These are phyloP conservation scores for Oncorhynchus kisutch DNA, from an alignment of 2,113 vertebrate genomes.

Conservation along the genomic window DNA sequence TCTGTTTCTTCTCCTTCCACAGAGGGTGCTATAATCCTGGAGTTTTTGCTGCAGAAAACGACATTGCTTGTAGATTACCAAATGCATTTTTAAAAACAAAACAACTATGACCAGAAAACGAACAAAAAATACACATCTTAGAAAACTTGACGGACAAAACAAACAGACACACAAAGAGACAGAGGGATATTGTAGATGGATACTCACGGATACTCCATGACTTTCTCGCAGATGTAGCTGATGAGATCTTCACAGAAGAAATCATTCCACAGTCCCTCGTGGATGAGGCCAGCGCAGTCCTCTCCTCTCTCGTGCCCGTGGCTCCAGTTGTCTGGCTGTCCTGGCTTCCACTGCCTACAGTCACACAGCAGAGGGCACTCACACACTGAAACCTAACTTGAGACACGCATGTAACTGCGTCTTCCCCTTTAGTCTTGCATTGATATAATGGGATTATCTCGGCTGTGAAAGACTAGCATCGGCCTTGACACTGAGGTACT, in stretches of 20 bases:
- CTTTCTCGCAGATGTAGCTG: constrained; percentile 89
- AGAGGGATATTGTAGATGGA: background rate
- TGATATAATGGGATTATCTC: background rate
- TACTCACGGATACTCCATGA: constrained; percentile 69
- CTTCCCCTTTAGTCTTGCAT: background rate
- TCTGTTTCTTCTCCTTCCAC: constrained; percentile 3
- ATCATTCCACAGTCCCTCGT: constrained; percentile 89
- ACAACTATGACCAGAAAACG: background rate
- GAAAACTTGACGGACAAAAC: background rate
- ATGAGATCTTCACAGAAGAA: constrained; percentile 89
- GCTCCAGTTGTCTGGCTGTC: constrained; percentile 93
- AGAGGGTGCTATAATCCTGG: constrained; percentile 46
- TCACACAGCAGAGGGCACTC: constrained; percentile 66
- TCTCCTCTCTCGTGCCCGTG: constrained; percentile 81
- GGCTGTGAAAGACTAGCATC: background rate
- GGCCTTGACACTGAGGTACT: background rate
- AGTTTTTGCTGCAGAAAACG: constrained; percentile 34
- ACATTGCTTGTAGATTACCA: background rate
- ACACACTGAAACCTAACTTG: constrained; percentile 12
- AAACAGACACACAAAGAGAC: background rate
- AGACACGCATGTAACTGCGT: background rate
- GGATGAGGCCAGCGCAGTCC: constrained; percentile 86
- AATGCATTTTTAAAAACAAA: background rate
- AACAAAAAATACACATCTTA: background rate
- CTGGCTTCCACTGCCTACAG: constrained; percentile 88